phyloP scores from a whole-genome alignment of 2,113 vertebrate species.

The Epinephelus cyanopodus region DNA sequence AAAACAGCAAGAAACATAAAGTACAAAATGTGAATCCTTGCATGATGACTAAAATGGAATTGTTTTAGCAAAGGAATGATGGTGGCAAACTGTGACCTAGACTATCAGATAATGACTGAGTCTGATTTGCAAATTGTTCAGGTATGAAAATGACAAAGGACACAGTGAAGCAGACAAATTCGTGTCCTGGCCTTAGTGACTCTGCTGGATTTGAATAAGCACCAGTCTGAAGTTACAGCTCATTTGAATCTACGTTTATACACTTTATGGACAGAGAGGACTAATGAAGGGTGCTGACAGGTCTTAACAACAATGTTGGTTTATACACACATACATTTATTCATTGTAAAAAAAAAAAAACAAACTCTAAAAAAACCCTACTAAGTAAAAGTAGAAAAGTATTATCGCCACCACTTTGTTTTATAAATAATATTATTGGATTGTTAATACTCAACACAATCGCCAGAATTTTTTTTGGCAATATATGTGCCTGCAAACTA shows the following conservation, averaged over 20 bases:
- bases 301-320: background rate
- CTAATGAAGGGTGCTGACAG: background rate
- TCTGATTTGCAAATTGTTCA: background rate
- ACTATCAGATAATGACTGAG: background rate
- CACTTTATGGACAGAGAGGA: background rate
- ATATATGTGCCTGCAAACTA: too few species aligned
- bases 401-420: too few species aligned
- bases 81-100: background rate
- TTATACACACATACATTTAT: background rate
- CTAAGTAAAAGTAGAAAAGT: too few species aligned
- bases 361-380: too few species aligned
- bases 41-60: background rate
- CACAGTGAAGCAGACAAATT: background rate
- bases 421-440: too few species aligned
- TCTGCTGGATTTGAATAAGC: conserved; percentile 6
- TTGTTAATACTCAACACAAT: too few species aligned
- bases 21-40: too few species aligned
- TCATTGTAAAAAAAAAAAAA: background rate
- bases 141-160: background rate
- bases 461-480: too few species aligned
- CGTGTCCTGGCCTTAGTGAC: background rate
- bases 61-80: background rate
- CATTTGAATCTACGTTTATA: conserved; percentile 7
- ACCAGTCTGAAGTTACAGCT: conserved; percentile 17
- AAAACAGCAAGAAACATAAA: background rate